phyloP scores from a whole-genome alignment of 2,113 vertebrate species.

The Campylomormyrus numenius region DNA sequence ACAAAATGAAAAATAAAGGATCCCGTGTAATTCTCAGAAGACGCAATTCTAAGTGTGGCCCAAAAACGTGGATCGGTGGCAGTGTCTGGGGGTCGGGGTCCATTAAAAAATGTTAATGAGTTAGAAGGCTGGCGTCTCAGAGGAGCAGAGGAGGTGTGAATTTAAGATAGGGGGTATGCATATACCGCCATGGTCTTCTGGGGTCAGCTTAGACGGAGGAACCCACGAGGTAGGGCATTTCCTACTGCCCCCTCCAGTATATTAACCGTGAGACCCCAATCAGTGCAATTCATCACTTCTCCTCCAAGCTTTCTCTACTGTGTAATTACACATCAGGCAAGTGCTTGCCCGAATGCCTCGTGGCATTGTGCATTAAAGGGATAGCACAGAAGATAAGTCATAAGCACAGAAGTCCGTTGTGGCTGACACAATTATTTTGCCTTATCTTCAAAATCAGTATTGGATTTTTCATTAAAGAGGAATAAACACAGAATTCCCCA shows the following conservation, averaged over 20 bases:
- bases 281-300: not conserved
- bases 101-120: not conserved
- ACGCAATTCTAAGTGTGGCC: not conserved
- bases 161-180: not conserved
- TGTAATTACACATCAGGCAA: not conserved
- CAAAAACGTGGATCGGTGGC: not conserved
- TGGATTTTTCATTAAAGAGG: not conserved
- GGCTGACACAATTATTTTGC: not conserved
- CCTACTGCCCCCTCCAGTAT: not conserved
- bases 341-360: not conserved
- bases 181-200: not conserved
- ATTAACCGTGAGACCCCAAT: not conserved
- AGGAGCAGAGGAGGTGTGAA: not conserved
- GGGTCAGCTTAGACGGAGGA: not conserved
- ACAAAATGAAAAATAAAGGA: not conserved
- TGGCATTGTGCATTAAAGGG: slow-evolving; percentile 7
- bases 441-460: not conserved
- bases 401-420: not conserved
- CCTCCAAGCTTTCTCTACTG: not conserved
- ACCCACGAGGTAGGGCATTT: not conserved
- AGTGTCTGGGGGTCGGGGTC: not conserved
- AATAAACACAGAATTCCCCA: not conserved
- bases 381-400: not conserved
- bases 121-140: not conserved
- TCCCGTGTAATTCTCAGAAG: not conserved